These are phyloP conservation scores for Typhlomys cinereus DNA, from an alignment of 2,113 vertebrate species.

Conservation along the genomic window DNA sequence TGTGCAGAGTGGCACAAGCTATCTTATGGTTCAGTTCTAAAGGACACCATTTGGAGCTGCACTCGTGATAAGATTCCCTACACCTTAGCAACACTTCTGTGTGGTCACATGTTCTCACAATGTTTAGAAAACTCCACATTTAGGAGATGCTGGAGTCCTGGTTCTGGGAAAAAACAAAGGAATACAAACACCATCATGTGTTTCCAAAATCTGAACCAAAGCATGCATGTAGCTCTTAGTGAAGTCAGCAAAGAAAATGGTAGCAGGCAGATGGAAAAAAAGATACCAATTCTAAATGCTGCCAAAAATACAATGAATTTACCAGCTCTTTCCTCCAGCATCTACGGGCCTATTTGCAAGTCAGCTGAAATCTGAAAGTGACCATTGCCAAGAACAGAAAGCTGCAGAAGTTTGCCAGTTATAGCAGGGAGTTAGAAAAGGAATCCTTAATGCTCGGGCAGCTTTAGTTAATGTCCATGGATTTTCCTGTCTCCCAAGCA, in stretches of 20 bases:
- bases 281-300: neutral
- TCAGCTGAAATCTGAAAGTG: neutral
- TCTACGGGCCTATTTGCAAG: neutral
- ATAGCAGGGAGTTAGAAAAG: neutral
- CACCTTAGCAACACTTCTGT: neutral
- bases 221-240: neutral
- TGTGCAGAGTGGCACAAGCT: neutral
- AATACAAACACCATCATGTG: neutral
- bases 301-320: neutral
- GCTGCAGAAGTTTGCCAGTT: neutral
- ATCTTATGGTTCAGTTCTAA: neutral
- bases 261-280: neutral
- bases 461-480: neutral
- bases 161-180: neutral
- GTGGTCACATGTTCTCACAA: too few species aligned
- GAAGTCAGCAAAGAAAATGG: neutral
- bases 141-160: neutral
- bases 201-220: neutral
- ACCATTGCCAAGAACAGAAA: neutral
- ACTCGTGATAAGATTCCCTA: fast-evolving
- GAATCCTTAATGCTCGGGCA: neutral
- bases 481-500: neutral
- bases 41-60: neutral
- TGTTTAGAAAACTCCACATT: neutral
- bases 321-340: neutral